These are phyloP conservation scores for Chloroclystis v-ata DNA, from an alignment of 2,888 invertebrate species.

Conservation along the genomic window DNA sequence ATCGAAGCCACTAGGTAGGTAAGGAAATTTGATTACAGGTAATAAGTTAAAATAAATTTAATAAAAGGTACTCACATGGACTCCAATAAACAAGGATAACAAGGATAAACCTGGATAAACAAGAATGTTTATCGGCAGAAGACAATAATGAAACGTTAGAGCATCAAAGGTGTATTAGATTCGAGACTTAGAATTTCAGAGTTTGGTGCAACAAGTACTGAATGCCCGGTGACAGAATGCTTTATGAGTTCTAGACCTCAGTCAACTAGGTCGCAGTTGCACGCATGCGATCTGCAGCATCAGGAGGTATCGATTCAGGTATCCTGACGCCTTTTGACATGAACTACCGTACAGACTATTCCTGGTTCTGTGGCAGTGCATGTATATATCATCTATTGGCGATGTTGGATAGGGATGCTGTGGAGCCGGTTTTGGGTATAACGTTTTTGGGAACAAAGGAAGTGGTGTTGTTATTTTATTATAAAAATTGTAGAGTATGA, in stretches of 20 bases:
- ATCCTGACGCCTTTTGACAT: background rate
- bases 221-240: too few species aligned
- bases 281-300: slow-evolving; percentile 3
- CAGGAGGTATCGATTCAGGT: slow-evolving; percentile 1
- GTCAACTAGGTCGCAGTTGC: background rate
- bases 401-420: background rate
- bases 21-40: too few species aligned
- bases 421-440: background rate
- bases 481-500: too few species aligned
- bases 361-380: background rate
- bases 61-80: too few species aligned
- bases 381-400: background rate
- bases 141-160: too few species aligned
- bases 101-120: too few species aligned
- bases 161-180: too few species aligned
- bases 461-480: too few species aligned
- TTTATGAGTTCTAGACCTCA: background rate
- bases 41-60: too few species aligned
- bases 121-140: too few species aligned
- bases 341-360: background rate
- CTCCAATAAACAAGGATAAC: too few species aligned
- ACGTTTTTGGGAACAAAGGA: background rate
- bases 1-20: too few species aligned
- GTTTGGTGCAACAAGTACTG: background rate
- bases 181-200: background rate